Evolutionary conservation across 2,113 vertebrate species (phyloP), one percentile per base, ranked within the genome.

Genomic region (Carlito syrichta): DNA sequence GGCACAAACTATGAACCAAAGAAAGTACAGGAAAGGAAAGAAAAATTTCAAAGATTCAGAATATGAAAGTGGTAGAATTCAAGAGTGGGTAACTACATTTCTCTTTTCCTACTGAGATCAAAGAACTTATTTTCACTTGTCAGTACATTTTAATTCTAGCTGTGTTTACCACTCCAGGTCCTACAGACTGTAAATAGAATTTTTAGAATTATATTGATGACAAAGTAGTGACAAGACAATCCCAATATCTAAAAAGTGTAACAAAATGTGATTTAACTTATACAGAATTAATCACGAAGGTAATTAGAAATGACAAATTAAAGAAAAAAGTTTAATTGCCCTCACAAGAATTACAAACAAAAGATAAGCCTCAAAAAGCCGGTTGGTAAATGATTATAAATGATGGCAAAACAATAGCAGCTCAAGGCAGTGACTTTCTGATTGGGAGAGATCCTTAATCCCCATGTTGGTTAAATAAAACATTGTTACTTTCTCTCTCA

Each of bases 261-360:
- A 25, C 16, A 77, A 86, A 94, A 48, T 89, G 27, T 83, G 66
- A 91, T 38, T 94, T 88, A 94, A 90, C 9, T 40, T 81, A 4
- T 78, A 73, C 23, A 84, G 35, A 30, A 60, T 90, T 96, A 60
- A 83, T 69, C 27, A 50, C 74, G 10, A 96, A 88, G 23, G 23
- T 90, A 96, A 95, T 94, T 97, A 95, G 45, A 32, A 95, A 93
- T 86, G n/a, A 58, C 6, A 95, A 25, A 94, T 94, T 86, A 93
- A 94, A 69, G 66, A 94, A 84, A 94, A 92, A 96, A 83, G 38
- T 91, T 88, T 86, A 95, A 94, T 81, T 96, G 16, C 3, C 77
- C 54, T 95, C 77, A 69, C 9, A 91, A 97, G 25, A 94, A 89
- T 89, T 76, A 86, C 5, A 78, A 86, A 43, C 38, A 82, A 86